Conservation (phyloP, 2,113 vertebrate species). For the Accipiter cooperii region DNA sequence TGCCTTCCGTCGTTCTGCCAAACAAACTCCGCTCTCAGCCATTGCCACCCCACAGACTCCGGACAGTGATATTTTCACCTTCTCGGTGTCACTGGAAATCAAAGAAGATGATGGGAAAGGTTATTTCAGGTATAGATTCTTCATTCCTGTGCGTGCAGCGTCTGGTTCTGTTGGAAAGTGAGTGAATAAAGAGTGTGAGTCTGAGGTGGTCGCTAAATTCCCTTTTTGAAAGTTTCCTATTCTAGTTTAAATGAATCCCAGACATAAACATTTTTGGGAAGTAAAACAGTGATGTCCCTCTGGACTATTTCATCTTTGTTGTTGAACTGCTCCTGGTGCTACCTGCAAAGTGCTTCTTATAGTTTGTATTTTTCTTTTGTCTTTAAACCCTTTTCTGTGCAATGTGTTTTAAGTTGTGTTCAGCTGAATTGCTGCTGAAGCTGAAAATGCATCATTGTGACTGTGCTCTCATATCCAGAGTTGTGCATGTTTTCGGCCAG, state of each 20-base stretch:
- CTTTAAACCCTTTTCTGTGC: not conserved
- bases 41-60: slow-evolving; percentile 84
- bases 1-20: slow-evolving; percentile 92
- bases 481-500: not conserved
- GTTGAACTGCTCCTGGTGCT: not conserved
- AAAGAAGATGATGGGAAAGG: slow-evolving; percentile 98
- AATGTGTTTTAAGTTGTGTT: not conserved
- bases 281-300: not conserved
- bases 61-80: slow-evolving; percentile 96
- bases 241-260: not conserved
- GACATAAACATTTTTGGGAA: not conserved
- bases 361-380: not conserved
- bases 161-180: not conserved
- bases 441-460: not conserved
- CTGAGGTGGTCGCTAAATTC: not conserved
- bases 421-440: not conserved
- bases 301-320: not conserved
- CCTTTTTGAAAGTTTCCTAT: not conserved
- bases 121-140: slow-evolving; percentile 86
- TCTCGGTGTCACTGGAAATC: slow-evolving; percentile 96
- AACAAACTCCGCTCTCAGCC: slow-evolving; percentile 81
- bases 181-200: not conserved
- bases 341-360: not conserved
- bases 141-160: not conserved
- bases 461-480: not conserved